phyloP scores from a whole-genome alignment of 2,113 vertebrate genomes.

The Ptilonorhynchus violaceus region DNA sequence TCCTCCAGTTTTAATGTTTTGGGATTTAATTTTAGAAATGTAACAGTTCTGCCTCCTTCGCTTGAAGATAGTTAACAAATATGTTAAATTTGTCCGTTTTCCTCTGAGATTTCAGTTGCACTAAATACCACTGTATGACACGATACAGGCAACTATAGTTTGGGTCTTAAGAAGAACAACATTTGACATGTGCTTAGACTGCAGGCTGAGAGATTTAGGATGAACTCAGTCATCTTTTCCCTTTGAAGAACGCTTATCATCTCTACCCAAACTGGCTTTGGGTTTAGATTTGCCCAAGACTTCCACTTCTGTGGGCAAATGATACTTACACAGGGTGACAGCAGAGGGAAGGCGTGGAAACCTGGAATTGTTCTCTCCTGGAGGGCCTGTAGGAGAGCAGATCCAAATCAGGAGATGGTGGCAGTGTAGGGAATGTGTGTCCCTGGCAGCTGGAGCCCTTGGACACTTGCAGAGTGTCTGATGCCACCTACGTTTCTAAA shows the following conservation, averaged over 20 bases:
- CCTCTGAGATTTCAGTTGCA: background rate
- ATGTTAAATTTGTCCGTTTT: background rate
- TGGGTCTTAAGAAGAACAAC: background rate
- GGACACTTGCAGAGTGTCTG: background rate
- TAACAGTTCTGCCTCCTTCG: background rate
- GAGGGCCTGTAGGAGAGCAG: background rate
- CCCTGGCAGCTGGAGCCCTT: background rate
- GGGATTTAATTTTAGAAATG: background rate
- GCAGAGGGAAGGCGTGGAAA: background rate
- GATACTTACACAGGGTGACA: background rate
- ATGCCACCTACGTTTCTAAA: background rate
- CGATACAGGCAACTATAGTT: background rate
- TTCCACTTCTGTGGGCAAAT: background rate
- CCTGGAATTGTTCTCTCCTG: background rate
- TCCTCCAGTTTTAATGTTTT: background rate
- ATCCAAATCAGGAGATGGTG: background rate
- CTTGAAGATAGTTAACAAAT: background rate
- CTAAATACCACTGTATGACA: background rate
- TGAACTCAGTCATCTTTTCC: background rate
- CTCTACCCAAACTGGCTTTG: background rate
- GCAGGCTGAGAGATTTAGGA: background rate
- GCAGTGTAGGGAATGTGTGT: background rate
- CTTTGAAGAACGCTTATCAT: background rate
- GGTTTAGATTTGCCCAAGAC: background rate
- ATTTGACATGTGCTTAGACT: background rate